Evolutionary conservation across 37 sponge, comb jelly and placozoan species (phyloP).

Genomic region (Bolinopsis microptera): DNA sequence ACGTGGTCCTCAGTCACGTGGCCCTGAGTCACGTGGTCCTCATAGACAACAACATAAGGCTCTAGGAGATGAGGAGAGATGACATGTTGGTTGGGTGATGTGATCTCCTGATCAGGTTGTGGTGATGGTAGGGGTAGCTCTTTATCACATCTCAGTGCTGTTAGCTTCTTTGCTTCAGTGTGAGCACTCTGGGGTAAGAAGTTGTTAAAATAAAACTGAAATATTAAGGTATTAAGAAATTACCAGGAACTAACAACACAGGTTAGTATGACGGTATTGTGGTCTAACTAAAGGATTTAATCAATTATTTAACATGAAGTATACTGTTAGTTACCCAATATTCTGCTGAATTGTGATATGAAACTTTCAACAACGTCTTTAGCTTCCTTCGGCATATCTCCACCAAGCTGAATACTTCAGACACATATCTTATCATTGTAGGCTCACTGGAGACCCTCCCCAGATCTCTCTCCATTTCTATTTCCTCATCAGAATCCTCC

Average conservation of each 20-base stretch:
- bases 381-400: not conserved
- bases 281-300: too few relatives aligned
- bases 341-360: not conserved
- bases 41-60: not conserved
- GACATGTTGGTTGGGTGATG: not conserved
- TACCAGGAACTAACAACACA: too few relatives aligned
- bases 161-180: not conserved
- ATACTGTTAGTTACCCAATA: constrained; percentile 5
- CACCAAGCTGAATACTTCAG: not conserved
- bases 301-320: too few relatives aligned
- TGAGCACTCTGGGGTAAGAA: not conserved
- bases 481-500: not conserved
- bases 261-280: too few relatives aligned
- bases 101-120: not conserved
- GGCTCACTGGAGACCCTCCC: not conserved
- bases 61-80: not conserved
- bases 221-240: too few relatives aligned
- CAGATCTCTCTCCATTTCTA: not conserved
- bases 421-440: not conserved
- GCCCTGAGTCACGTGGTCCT: not conserved
- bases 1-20: too few relatives aligned
- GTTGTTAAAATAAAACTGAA: too few relatives aligned
- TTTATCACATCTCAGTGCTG: not conserved
- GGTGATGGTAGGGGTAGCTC: not conserved
- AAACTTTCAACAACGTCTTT: not conserved